Evolutionary conservation across 1,140 invertebrate genomes (phyloP).

Genomic region (Frieseomelitta varia): DNA sequence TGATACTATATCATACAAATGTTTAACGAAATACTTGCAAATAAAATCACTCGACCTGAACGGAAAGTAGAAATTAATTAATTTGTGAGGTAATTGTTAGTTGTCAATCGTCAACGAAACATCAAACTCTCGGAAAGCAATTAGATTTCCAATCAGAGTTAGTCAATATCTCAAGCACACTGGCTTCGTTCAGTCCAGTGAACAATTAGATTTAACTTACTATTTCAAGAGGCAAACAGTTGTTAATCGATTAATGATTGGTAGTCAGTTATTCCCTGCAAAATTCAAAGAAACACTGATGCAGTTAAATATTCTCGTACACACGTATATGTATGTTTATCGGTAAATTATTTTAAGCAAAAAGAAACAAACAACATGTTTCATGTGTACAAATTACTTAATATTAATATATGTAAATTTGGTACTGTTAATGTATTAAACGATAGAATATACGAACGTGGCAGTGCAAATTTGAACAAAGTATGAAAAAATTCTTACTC

Average conservation of each 20-base stretch:
- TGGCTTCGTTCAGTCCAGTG: constrained; percentile 6
- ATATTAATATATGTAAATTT: too few relatives aligned
- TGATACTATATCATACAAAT: background rate
- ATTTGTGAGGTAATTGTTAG: background rate
- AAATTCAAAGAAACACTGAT: background rate
- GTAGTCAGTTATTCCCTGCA: background rate
- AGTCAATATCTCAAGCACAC: constrained; percentile 7
- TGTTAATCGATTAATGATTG: constrained; percentile 5
- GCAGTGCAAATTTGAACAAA: too few relatives aligned
- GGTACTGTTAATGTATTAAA: too few relatives aligned
- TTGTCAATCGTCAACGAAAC: background rate
- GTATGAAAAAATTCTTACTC: too few relatives aligned
- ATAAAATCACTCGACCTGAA: background rate
- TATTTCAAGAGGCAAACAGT: background rate
- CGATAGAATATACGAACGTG: too few relatives aligned
- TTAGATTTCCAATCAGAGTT: constrained; percentile 17
- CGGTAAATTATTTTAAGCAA: too few relatives aligned
- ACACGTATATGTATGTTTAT: too few relatives aligned
- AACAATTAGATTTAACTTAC: constrained; percentile 12
- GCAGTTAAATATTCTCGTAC: background rate
- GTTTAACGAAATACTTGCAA: background rate
- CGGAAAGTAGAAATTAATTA: background rate
- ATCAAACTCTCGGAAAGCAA: constrained; percentile 17
- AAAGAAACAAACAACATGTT: too few relatives aligned
- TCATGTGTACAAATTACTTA: too few relatives aligned